Evolutionary conservation across 2,113 vertebrate genomes (phyloP).

Genomic region (Forbesichthys papilliferus): DNA sequence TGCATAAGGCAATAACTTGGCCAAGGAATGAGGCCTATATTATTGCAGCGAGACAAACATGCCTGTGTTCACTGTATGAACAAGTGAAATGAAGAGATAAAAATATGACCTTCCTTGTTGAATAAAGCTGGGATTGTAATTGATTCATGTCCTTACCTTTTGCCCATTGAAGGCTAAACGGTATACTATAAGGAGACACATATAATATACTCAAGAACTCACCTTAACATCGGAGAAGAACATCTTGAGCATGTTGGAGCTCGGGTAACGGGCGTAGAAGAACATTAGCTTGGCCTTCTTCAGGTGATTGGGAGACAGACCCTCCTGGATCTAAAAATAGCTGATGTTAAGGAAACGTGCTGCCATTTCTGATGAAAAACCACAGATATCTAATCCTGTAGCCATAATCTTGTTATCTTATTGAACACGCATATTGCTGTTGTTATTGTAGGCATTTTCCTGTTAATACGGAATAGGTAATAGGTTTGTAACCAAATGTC

Average conservation of each 20-base stretch:
- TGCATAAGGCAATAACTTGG: constrained; percentile 60
- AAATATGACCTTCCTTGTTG: constrained; percentile 15
- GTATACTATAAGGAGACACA: neutral
- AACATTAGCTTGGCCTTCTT: constrained; percentile 99
- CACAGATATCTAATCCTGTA: constrained; percentile 7
- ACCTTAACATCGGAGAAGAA: constrained; percentile 99
- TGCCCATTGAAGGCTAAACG: no score
- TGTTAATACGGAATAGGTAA: neutral
- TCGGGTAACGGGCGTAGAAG: constrained; percentile 98
- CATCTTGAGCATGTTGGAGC: constrained; percentile 99
- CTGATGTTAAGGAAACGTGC: constrained; percentile 82
- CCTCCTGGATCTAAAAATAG: constrained; percentile 89
- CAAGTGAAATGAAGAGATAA: constrained; percentile 13
- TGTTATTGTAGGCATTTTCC: neutral
- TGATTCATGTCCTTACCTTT: no score
- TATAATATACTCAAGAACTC: constrained; percentile 63
- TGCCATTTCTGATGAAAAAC: constrained; percentile 1
- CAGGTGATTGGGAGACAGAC: constrained; percentile 96
- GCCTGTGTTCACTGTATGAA: constrained; percentile 9
- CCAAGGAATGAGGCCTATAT: constrained; percentile 24
- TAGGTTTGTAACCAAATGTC: constrained; percentile 50
- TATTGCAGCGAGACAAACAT: constrained; percentile 21
- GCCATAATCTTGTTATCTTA: constrained; percentile 16
- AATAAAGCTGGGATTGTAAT: neutral
- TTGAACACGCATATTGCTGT: neutral